Evolutionary conservation across 1,140 invertebrate genomes (phyloP).

Genomic region (Drosophila nasuta): DNA sequence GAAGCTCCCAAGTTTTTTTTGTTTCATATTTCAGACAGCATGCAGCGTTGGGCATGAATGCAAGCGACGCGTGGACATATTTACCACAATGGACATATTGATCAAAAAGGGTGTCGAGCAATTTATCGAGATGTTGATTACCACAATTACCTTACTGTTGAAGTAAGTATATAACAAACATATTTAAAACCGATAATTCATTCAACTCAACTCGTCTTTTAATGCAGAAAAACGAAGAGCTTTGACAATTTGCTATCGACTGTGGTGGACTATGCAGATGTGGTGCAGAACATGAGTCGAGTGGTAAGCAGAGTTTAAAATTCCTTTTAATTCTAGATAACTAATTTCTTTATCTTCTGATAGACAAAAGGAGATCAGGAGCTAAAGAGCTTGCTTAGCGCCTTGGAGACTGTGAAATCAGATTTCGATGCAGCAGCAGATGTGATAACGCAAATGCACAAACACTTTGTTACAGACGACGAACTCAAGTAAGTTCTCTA

Average conservation of each 20-base stretch:
- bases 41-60: slow-evolving; percentile 95
- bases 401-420: slow-evolving; percentile 62
- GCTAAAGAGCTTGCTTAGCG: slow-evolving; percentile 55
- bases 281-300: slow-evolving; percentile 68
- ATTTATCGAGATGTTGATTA: slow-evolving; percentile 87
- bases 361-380: slow-evolving; percentile 76
- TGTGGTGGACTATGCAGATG: slow-evolving; percentile 77
- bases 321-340: background rate
- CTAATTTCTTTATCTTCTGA: background rate
- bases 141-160: slow-evolving; percentile 84
- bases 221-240: slow-evolving; percentile 74
- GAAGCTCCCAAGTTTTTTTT: too few relatives aligned
- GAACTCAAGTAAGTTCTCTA: slow-evolving; percentile 60
- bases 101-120: slow-evolving; percentile 89
- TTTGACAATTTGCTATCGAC: slow-evolving; percentile 76
- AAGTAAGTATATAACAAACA: slow-evolving; percentile 53
- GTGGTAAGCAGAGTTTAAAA: slow-evolving; percentile 40
- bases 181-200: background rate
- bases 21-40: slow-evolving; percentile 83
- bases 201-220: background rate
- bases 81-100: slow-evolving; percentile 87
- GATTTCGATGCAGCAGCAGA: slow-evolving; percentile 80
- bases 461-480: slow-evolving; percentile 79
- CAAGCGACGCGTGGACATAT: slow-evolving; percentile 91
- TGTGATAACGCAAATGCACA: slow-evolving; percentile 80